Base-by-base conservation (phyloP, 2,888 invertebrate genomes). In the Drosophila subsilvestris region DNA sequence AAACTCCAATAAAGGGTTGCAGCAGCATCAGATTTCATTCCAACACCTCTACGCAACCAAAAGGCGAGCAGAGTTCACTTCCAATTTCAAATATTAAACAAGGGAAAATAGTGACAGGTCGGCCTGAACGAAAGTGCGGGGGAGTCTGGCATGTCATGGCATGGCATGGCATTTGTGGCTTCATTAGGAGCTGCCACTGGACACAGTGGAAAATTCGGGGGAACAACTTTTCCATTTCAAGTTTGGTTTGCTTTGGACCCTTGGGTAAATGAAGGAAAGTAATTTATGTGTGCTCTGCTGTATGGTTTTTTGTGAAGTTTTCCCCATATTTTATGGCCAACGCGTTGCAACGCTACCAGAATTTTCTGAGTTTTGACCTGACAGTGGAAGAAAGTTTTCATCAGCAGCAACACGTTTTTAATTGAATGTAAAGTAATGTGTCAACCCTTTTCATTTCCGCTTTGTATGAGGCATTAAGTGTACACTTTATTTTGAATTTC, bases 21-120 rank as follows among this genome's bases (percentile, higher is more conserved):
- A 73, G 37, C 58, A 63, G 68, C 65, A 53, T 63, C 51, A 27
- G 49, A 67, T 67, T 71, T 74, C 58, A 50, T 29, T 67, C 73
- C 63, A 79, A 59, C 77, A 79, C 73, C 83, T 37, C 14, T 66
- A 58, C 47, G 37, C 29, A 63, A 29, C 22, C 50, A 63, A 71
- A 63, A 62, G 65, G 71, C 72, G 48, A 51, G 66, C 4, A 17
- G n/a, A 37, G 37, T 53, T 59, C 68, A 25, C 50, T 49, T 69
- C 59, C 68, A 85, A 81, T 79, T 85, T 79, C 61, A 60, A 59
- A 71, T 79, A 79, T 69, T 70, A 69, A 71, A 61, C 69, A 69
- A 70, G 37, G 45, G 70, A 59, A 54, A 59, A 25, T 25, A 47
- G 70, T 70, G 70, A 69, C 70, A 69, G 69, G 51, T 2, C 37